phyloP scores from a whole-genome alignment of 2,797 vertebrate genomes.

The Anableps anableps region DNA sequence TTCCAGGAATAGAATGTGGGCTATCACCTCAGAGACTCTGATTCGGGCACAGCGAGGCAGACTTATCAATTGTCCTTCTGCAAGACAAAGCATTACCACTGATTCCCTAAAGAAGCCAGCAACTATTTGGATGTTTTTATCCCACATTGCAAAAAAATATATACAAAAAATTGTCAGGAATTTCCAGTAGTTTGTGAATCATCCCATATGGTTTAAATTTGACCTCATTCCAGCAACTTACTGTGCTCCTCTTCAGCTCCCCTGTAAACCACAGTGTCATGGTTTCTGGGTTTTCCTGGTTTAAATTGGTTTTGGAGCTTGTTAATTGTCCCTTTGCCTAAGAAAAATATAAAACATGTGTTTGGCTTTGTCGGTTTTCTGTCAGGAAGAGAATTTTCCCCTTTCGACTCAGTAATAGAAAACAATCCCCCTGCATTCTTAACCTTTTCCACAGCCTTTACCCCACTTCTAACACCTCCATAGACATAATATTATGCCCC shows the following conservation, averaged over 20 bases:
- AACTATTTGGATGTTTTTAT: not conserved
- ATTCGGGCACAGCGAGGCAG: conserved; percentile 15
- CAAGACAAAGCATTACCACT: conserved; percentile 23
- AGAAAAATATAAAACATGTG: conserved; percentile 66
- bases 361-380: conserved; percentile 50
- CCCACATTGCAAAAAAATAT: not conserved
- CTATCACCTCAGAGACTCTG: conserved; percentile 59
- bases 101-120: not conserved
- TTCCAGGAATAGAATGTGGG: conserved; percentile 78
- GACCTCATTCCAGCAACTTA: conserved; percentile 1
- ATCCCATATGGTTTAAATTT: conserved; percentile 26
- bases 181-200: conserved; percentile 5
- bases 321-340: conserved; percentile 47
- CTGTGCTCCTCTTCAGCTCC: conserved; percentile 22
- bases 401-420: conserved; percentile 23
- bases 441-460: conserved; percentile 49
- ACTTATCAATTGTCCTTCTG: conserved; percentile 28
- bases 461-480: conserved; percentile 37
- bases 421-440: conserved; percentile 30
- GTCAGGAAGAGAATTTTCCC: conserved; percentile 45
- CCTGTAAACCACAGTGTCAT: conserved; percentile 42
- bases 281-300: conserved; percentile 33
- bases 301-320: conserved; percentile 46
- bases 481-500: conserved; percentile 43
- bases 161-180: not conserved